phyloP scores from a whole-genome alignment of 1,140 invertebrate genomes.

The Harpegnathos saltator region DNA sequence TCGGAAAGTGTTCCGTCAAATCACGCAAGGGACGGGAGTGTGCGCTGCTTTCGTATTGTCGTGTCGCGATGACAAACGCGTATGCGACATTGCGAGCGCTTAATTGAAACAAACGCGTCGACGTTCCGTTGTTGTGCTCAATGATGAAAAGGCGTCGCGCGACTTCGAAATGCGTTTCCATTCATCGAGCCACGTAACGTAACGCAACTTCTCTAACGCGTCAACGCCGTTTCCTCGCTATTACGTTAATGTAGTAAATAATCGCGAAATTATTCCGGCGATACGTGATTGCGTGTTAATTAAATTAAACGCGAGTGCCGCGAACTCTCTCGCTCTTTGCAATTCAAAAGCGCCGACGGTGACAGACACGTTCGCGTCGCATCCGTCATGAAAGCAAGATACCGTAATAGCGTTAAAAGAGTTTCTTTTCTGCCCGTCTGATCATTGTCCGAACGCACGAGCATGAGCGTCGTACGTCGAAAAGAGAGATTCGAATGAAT shows the following conservation, averaged over 20 bases:
- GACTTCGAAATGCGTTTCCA: constrained; percentile 38
- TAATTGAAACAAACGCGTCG: constrained; percentile 46
- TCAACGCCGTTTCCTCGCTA: constrained; percentile 27
- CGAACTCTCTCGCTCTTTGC: background rate
- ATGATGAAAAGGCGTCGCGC: constrained; percentile 41
- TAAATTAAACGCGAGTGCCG: constrained; percentile 27
- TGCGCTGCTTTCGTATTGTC: background rate
- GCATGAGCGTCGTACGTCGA: no score
- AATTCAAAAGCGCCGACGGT: background rate
- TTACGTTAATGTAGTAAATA: constrained; percentile 18
- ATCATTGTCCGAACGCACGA: no score
- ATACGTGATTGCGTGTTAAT: constrained; percentile 32
- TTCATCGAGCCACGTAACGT: constrained; percentile 14
- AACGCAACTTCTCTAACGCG: constrained; percentile 25
- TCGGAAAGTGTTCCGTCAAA: background rate
- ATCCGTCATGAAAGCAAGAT: background rate
- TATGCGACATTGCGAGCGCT: constrained; percentile 5
- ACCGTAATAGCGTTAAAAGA: no score
- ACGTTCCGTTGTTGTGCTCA: constrained; percentile 28
- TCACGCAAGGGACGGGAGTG: background rate
- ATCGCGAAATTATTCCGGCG: constrained; percentile 31
- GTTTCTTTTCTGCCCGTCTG: no score
- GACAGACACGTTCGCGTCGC: background rate
- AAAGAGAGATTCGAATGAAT: no score
- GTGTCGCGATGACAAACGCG: constrained; percentile 7